Conservation (phyloP, 2,797 vertebrate species). For the Eulemur mongoz region DNA sequence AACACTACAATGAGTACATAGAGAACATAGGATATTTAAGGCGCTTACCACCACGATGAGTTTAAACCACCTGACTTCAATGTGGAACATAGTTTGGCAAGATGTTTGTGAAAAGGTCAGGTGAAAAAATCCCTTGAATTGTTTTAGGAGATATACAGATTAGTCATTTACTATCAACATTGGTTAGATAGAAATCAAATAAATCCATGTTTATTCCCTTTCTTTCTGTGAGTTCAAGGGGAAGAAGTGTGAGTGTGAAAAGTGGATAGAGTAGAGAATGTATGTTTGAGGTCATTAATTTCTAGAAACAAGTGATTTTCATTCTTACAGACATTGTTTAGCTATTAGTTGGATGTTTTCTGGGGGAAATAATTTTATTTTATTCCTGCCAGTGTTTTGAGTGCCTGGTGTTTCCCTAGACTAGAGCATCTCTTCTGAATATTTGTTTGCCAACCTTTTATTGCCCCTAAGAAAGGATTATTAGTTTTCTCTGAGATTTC, state of each 20-base stretch:
- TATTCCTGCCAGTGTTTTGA: not conserved
- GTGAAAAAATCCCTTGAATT: not conserved
- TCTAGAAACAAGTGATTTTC: not conserved
- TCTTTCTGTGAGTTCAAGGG: not conserved
- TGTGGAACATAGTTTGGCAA: not conserved
- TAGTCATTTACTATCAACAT: not conserved
- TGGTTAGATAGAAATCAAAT: not conserved
- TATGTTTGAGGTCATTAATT: constrained; percentile 21
- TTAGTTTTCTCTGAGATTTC: not conserved
- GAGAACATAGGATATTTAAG: not conserved
- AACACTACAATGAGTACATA: not conserved
- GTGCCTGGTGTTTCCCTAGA: not conserved
- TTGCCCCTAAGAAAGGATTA: not conserved
- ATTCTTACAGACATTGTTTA: not conserved
- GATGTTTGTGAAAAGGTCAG: not conserved
- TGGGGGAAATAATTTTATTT: not conserved
- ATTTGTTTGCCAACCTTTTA: not conserved
- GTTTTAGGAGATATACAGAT: not conserved
- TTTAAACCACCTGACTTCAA: not conserved
- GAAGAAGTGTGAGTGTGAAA: not conserved
- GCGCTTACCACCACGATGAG: not conserved
- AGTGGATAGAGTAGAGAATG: not conserved
- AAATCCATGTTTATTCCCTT: not conserved
- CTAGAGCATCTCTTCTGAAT: not conserved
- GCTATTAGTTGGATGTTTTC: not conserved